Evolutionary conservation across 2,113 vertebrate genomes (phyloP).

Genomic region (Amia ocellicauda): DNA sequence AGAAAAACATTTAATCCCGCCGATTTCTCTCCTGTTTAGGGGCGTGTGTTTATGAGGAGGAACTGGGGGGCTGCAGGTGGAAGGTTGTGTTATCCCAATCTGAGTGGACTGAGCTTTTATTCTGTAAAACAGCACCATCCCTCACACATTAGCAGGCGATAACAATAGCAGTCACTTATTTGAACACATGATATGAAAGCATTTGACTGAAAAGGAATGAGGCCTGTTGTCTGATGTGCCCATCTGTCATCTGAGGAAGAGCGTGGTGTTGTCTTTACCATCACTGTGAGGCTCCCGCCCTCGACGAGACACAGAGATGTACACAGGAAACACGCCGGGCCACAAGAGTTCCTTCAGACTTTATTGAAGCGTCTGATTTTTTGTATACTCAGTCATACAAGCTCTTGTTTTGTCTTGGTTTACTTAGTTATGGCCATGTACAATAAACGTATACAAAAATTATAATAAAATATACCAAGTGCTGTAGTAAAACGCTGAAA

Average conservation of each 20-base stretch:
- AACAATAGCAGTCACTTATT: too few relatives aligned
- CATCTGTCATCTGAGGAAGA: too few relatives aligned
- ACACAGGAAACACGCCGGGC: not conserved
- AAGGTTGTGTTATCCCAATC: not conserved
- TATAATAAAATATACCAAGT: slow-evolving; percentile 22
- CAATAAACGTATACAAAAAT: slow-evolving; percentile 55
- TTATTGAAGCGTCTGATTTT: slow-evolving; percentile 68
- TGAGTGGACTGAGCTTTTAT: too few relatives aligned
- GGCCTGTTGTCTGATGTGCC: too few relatives aligned
- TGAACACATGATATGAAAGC: too few relatives aligned
- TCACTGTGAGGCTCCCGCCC: too few relatives aligned
- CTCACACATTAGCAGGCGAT: too few relatives aligned
- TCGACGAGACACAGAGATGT: too few relatives aligned
- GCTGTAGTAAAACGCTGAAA: not conserved
- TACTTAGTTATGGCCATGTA: slow-evolving; percentile 67
- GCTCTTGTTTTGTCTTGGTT: slow-evolving; percentile 41
- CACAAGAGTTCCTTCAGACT: slow-evolving; percentile 47
- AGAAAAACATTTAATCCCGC: slow-evolving; percentile 8
- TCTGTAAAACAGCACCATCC: too few relatives aligned
- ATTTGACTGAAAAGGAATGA: too few relatives aligned
- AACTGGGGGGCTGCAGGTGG: not conserved
- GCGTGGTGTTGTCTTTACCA: too few relatives aligned
- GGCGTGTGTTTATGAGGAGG: not conserved
- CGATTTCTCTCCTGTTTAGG: not conserved
- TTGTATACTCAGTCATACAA: slow-evolving; percentile 32